These are phyloP conservation scores for Stichopus chloronotus DNA, from an alignment of 35 echinoderm and acorn worm species.

Conservation along the genomic window DNA sequence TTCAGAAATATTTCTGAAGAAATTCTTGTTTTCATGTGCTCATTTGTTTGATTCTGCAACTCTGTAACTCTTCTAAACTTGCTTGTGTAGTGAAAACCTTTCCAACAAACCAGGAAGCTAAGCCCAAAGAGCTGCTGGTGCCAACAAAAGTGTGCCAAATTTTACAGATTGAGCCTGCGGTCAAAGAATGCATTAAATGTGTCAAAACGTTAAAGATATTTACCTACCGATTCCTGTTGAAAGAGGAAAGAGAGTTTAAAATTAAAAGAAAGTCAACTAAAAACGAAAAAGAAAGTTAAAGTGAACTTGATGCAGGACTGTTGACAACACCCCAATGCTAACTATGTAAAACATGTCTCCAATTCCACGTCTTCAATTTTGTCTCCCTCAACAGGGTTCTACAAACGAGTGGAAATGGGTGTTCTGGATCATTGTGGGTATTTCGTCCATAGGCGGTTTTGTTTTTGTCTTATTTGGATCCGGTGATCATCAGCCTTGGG, in stretches of 20 bases:
- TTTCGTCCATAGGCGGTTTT: not conserved
- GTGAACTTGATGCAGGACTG: not conserved
- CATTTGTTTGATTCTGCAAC: too few species aligned
- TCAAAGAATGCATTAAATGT: too few species aligned
- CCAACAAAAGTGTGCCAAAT: too few species aligned
- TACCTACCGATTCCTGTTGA: not conserved
- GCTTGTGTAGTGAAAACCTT: too few species aligned
- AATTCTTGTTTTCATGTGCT: too few species aligned
- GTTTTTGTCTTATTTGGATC: constrained; percentile 38
- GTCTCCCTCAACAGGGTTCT: not conserved
- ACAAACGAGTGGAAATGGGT: not conserved
- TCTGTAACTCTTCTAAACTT: too few species aligned
- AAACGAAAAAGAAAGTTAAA: not conserved
- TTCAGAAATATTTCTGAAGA: too few species aligned
- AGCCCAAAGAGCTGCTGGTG: too few species aligned
- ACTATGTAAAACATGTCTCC: not conserved
- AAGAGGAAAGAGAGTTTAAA: not conserved
- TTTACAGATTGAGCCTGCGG: too few species aligned
- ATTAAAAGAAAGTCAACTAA: not conserved
- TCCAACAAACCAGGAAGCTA: too few species aligned
- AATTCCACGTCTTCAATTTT: not conserved
- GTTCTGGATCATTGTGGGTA: not conserved
- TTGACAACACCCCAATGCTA: not conserved
- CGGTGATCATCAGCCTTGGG: constrained; percentile 16
- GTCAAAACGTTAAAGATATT: too few species aligned